Base-by-base conservation (phyloP, 2,797 vertebrate species). In the Sardinella longiceps region DNA sequence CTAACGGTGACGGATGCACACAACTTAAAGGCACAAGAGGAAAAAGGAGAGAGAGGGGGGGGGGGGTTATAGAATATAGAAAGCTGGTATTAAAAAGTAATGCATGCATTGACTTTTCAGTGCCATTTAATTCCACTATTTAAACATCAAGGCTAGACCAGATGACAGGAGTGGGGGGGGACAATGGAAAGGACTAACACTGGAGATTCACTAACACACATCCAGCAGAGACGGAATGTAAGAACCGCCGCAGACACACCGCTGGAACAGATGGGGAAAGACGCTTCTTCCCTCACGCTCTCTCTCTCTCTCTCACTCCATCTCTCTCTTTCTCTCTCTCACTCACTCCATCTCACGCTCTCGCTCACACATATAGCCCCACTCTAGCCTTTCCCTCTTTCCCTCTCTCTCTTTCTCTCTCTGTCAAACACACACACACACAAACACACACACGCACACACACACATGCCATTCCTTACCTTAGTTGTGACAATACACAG, bases 401-500 rank as follows among this genome's bases (percentile, higher is more conserved):
- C 63, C 33, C 51, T 46, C 81, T 37, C 46, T 18, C 51, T 80
- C 25, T 14, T 51, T 5, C 93, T 88, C 92, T 89, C 89, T 89
- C 60, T n/a, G n/a, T n/a, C 18, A 53, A 0, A 53, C 51, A 53
- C 18, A 53, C 15, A 20, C 51, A 53, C 51, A 20, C 15, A 53
- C 51, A 53, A 0, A 53, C 51, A 53, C 51, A 53, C 51, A 53
- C 51, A 53, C 51, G 23, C 20, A 70, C 60, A 63, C 9, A 70
- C 30, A 30, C 63, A 5, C 81, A 20, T 82, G 74, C 85, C 82
- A 56, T 84, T 88, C 81, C 97, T 97, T 98, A 99, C 97, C 97
- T 99, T 98, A 90, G 97, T 99, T 90, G 97, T 99, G 94, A 99
- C 97, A 96, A 99, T 98, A 95, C 97, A 98, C 94, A 98, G 96